Evolutionary conservation across 2,797 vertebrate species (phyloP).

Genomic region (Taenioides sp.): DNA sequence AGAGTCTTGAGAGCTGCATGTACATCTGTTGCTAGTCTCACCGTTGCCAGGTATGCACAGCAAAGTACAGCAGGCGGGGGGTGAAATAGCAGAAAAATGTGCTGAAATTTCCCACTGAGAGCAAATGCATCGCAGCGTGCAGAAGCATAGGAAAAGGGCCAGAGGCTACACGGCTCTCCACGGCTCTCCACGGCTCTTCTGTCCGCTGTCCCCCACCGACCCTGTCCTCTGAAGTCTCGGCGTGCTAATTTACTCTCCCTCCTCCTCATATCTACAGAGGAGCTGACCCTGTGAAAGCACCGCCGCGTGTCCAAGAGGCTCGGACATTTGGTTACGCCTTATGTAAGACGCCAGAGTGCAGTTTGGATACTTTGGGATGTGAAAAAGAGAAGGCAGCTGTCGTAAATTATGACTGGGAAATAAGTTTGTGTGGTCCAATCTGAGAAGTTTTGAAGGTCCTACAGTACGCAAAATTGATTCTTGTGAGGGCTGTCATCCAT

Average conservation of each 20-base stretch:
- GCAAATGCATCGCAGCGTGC: slow-evolving; percentile 48
- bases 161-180: slow-evolving; percentile 8
- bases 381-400: not conserved
- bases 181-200: slow-evolving; percentile 10
- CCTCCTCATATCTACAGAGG: not conserved
- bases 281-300: slow-evolving; percentile 8
- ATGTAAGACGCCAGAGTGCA: not conserved
- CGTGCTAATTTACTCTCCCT: slow-evolving; percentile 36
- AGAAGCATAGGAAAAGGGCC: slow-evolving; percentile 50
- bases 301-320: not conserved
- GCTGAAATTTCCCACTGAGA: slow-evolving; percentile 39
- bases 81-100: slow-evolving; percentile 40
- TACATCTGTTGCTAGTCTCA: slow-evolving; percentile 17
- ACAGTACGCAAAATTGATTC: too few relatives aligned
- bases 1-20: slow-evolving; percentile 20
- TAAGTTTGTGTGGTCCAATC: not conserved
- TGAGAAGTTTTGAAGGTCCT: not conserved
- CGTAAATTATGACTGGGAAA: not conserved
- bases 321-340: not conserved
- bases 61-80: slow-evolving; percentile 20
- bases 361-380: not conserved
- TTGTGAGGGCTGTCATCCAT: too few relatives aligned
- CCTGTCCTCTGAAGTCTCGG: slow-evolving; percentile 11
- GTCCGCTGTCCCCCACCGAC: slow-evolving; percentile 14
- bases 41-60: slow-evolving; percentile 9